phyloP scores from a whole-genome alignment of 2,797 vertebrate species.

The Centropyge bicolor region DNA sequence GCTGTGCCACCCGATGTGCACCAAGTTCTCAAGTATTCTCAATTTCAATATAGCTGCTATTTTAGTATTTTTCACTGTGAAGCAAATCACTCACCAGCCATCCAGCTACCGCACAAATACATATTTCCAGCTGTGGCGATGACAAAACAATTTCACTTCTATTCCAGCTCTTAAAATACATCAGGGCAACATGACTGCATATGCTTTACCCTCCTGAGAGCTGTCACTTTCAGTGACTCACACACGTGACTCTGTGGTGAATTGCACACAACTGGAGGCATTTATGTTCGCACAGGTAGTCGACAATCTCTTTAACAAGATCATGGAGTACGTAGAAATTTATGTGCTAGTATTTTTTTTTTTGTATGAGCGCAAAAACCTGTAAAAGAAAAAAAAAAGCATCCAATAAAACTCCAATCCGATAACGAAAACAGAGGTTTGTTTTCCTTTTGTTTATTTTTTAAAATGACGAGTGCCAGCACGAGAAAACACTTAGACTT shows the following conservation, averaged over 20 bases:
- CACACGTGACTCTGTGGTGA: slow-evolving; percentile 10
- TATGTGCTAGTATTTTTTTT: not conserved
- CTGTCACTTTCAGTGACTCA: slow-evolving; percentile 44
- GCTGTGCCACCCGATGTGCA: slow-evolving; percentile 36
- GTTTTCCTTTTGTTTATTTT: slow-evolving; percentile 8
- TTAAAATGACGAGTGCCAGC: slow-evolving; percentile 2
- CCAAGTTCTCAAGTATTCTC: slow-evolving; percentile 40
- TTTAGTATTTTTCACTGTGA: slow-evolving; percentile 42
- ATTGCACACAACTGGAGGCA: slow-evolving; percentile 18
- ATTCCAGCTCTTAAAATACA: slow-evolving; percentile 38
- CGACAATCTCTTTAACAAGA: slow-evolving; percentile 3
- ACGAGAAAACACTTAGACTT: slow-evolving; percentile 2
- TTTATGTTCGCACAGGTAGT: slow-evolving; percentile 8
- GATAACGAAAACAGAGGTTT: slow-evolving; percentile 9
- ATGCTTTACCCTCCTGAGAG: slow-evolving; percentile 27
- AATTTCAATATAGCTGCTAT: slow-evolving; percentile 37
- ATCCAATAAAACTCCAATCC: not conserved
- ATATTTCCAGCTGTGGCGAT: slow-evolving; percentile 45
- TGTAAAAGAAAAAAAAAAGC: not conserved
- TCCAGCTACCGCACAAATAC: slow-evolving; percentile 39
- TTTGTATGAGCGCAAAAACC: not conserved
- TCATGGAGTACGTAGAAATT: not conserved
- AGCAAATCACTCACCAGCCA: slow-evolving; percentile 48
- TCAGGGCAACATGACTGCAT: slow-evolving; percentile 11
- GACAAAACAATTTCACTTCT: slow-evolving; percentile 59